phyloP scores from a whole-genome alignment of 1,140 invertebrate species.

The Globodera rostochiensis region DNA sequence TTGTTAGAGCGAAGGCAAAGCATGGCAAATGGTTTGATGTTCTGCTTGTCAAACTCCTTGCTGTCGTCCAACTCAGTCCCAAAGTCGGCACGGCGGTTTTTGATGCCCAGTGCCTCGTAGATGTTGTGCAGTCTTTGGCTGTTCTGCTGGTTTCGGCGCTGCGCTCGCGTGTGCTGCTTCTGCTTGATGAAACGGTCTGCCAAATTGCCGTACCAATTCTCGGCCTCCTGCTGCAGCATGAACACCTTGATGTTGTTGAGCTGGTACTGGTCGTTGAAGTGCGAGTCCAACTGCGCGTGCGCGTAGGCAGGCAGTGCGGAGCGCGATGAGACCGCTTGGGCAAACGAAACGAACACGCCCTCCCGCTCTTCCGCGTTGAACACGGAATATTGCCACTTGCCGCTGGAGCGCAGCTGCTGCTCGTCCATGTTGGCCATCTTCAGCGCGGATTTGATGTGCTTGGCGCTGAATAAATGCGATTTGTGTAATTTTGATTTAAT shows the following conservation, averaged over 20 bases:
- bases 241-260: constrained; percentile 30
- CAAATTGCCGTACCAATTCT: constrained; percentile 41
- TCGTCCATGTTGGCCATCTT: constrained; percentile 46
- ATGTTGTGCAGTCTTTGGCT: constrained; percentile 27
- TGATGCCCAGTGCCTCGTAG: constrained; percentile 34
- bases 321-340: constrained; percentile 37
- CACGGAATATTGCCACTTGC: constrained; percentile 44
- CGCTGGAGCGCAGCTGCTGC: constrained; percentile 35
- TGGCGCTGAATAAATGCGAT: constrained; percentile 25
- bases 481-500: not conserved
- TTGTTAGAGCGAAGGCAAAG: constrained; percentile 36
- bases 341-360: constrained; percentile 41
- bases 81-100: constrained; percentile 31
- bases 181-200: constrained; percentile 28
- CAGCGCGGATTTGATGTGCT: constrained; percentile 43
- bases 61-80: constrained; percentile 5
- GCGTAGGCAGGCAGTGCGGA: constrained; percentile 41
- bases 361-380: constrained; percentile 43
- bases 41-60: constrained; percentile 22
- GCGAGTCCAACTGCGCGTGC: constrained; percentile 32
- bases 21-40: constrained; percentile 49
- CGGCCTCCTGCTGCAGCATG: constrained; percentile 45
- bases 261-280: constrained; percentile 41
- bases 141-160: constrained; percentile 5
- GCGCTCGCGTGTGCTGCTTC: constrained; percentile 11